These are phyloP conservation scores for Laspeyria flexula DNA, from an alignment of 2,888 invertebrate genomes.

Conservation along the genomic window DNA sequence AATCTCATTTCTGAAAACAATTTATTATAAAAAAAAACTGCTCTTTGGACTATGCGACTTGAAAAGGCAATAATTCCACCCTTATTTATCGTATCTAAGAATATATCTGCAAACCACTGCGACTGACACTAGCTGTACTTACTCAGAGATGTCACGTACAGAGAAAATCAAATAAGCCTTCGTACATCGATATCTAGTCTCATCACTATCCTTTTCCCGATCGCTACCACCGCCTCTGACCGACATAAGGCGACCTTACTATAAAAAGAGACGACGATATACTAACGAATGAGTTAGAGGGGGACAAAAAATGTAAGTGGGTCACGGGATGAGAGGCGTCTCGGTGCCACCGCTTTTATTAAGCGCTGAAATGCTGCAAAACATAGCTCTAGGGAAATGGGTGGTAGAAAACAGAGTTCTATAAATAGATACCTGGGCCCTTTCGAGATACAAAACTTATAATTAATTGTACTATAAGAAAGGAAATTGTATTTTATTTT, in stretches of 20 bases:
- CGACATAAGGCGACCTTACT: conserved; percentile 82
- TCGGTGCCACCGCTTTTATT: conserved; percentile 60
- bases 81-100: too few species aligned
- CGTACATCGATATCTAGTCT: conserved; percentile 21
- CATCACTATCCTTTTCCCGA: conserved; percentile 70
- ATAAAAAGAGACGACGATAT: conserved; percentile 59
- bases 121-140: too few species aligned
- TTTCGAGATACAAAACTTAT: conserved; percentile 52
- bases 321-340: conserved; percentile 80
- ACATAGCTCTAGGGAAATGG: conserved; percentile 51
- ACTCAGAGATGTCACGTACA: conserved; percentile 8
- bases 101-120: too few species aligned
- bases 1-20: too few species aligned
- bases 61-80: too few species aligned
- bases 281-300: conserved; percentile 33
- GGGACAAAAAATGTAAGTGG: conserved; percentile 69
- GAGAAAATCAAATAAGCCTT: conserved; percentile 8
- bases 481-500: neutral
- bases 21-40: too few species aligned
- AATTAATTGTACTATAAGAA: conserved; percentile 51
- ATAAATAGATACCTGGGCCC: conserved; percentile 64
- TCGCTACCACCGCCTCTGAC: conserved; percentile 76
- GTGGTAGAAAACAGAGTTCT: conserved; percentile 64
- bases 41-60: too few species aligned
- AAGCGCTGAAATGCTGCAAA: conserved; percentile 74